Percentiles rank a stretch among this genome's conserved stretches.
Conservation (phyloP, 2,113 vertebrate genomes). For the Laticauda colubrina region DNA sequence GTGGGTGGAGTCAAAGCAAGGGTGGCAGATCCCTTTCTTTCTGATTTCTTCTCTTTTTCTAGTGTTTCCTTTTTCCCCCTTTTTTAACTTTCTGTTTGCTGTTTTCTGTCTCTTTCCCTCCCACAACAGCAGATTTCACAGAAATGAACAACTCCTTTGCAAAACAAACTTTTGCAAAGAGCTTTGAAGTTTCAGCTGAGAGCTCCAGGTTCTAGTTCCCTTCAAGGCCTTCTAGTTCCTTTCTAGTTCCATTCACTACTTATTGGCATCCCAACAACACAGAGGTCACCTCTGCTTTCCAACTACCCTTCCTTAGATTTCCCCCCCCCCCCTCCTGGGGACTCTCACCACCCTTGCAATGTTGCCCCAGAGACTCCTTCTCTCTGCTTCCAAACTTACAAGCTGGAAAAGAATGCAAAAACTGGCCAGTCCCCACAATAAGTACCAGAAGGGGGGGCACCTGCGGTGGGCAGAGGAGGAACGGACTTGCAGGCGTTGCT, state of each 20-base stretch:
- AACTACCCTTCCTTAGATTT: background rate
- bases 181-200: background rate
- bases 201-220: background rate
- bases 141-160: background rate
- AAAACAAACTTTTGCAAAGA: background rate
- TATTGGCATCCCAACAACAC: background rate
- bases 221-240: background rate
- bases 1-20: background rate
- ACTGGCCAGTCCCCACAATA: constrained; percentile 15
- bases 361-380: background rate
- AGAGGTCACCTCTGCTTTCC: background rate
- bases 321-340: background rate
- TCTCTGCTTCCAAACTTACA: background rate
- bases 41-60: background rate
- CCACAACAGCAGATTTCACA: background rate
- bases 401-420: background rate
- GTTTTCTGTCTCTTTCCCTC: background rate
- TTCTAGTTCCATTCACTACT: background rate
- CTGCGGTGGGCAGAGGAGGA: constrained; percentile 1
- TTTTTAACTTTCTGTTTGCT: background rate
- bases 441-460: constrained; percentile 14
- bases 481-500: background rate
- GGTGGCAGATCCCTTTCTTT: background rate
- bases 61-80: background rate
- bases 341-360: background rate